phyloP scores from a whole-genome alignment of 2,113 vertebrate species.

The Arothron firmamentum region DNA sequence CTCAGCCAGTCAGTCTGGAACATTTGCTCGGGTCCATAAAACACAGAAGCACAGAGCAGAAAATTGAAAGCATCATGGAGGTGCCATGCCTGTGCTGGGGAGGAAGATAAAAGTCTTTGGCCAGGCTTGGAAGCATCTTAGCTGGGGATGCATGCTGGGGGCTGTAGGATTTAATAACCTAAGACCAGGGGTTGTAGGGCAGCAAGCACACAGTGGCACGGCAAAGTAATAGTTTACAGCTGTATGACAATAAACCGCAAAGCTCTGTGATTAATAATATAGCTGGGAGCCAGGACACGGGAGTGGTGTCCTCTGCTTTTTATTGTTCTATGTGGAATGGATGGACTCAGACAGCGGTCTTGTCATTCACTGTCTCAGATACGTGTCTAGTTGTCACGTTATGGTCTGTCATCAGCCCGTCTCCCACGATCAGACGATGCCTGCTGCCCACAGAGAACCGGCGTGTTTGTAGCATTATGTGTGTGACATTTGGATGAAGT shows the following conservation, averaged over 20 bases:
- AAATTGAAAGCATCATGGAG: slow-evolving; percentile 80
- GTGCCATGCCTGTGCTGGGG: slow-evolving; percentile 71
- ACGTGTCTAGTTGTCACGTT: slow-evolving; percentile 49
- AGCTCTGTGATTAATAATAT: slow-evolving; percentile 66
- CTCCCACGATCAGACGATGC: slow-evolving; percentile 63
- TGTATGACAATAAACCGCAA: slow-evolving; percentile 65
- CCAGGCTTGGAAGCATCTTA: slow-evolving; percentile 66
- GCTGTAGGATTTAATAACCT: slow-evolving; percentile 74
- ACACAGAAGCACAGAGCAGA: slow-evolving; percentile 77
- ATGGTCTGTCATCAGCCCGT: slow-evolving; percentile 53
- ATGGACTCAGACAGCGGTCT: slow-evolving; percentile 40
- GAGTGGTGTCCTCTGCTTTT: slow-evolving; percentile 42
- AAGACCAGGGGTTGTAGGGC: slow-evolving; percentile 64
- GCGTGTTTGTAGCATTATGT: slow-evolving; percentile 37
- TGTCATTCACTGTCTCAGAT: slow-evolving; percentile 61
- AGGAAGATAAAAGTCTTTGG: slow-evolving; percentile 75
- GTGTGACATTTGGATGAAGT: slow-evolving; percentile 66
- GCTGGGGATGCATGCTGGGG: slow-evolving; percentile 68
- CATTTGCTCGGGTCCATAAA: slow-evolving; percentile 75
- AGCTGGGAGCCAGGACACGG: slow-evolving; percentile 55
- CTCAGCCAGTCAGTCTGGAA: slow-evolving; percentile 68
- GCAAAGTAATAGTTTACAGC: slow-evolving; percentile 66
- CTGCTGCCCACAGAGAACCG: slow-evolving; percentile 46
- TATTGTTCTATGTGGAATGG: slow-evolving; percentile 61
- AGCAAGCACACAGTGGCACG: slow-evolving; percentile 49